Evolutionary conservation across 2,113 vertebrate species (phyloP).

Genomic region (Mixornis gularis): DNA sequence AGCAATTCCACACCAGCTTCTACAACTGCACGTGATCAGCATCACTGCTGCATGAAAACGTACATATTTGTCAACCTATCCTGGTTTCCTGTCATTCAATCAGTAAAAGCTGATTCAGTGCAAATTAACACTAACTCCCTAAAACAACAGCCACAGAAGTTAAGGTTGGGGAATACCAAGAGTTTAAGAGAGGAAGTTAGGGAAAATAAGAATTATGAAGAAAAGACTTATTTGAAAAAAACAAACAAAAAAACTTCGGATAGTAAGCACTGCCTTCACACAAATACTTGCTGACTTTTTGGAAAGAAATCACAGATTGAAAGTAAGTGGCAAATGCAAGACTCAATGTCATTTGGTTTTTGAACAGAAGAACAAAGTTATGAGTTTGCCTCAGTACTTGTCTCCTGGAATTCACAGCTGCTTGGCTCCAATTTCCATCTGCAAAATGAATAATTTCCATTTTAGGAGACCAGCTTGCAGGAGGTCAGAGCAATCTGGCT

Average conservation of each 20-base stretch:
- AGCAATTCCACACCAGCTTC: background rate
- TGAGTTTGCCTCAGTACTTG: background rate
- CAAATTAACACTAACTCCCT: background rate
- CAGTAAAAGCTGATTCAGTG: background rate
- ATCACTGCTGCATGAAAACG: background rate
- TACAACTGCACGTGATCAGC: background rate
- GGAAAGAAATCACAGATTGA: background rate
- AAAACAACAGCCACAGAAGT: background rate
- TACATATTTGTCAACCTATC: background rate
- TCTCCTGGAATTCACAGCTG: conserved; percentile 45
- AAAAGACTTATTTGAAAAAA: background rate
- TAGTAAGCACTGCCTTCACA: background rate
- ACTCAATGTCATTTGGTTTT: background rate
- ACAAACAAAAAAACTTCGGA: background rate
- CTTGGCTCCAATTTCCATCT: conserved; percentile 32
- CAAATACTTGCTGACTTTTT: background rate
- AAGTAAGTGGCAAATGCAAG: background rate
- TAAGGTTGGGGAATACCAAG: accelerated
- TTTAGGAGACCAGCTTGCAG: conserved; percentile 25
- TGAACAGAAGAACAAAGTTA: background rate
- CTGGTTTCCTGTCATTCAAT: background rate
- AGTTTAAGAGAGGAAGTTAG: background rate
- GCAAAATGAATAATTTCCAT: conserved; percentile 39
- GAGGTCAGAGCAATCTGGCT: conserved; percentile 3
- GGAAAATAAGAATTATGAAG: background rate